Evolutionary conservation across 2,113 vertebrate species (phyloP), one percentile per base, ranked within the genome.

Genomic region (Antechinus flavipes): DNA sequence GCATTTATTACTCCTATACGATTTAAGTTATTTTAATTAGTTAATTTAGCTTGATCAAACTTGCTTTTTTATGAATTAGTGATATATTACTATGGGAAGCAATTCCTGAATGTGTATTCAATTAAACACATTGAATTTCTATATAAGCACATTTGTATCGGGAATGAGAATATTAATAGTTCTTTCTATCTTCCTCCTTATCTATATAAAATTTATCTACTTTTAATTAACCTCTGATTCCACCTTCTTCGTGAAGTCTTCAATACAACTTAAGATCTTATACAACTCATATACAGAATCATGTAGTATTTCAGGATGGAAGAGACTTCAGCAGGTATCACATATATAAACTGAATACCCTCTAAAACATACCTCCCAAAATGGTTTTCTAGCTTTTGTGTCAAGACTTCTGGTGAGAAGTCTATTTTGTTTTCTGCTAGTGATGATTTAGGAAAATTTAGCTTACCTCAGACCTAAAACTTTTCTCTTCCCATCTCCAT

Each of bases 1-100:
- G 46, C 61, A 52, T 52, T 96, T 11, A 12, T 92, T 95, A 55
- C 4, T 35, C 5, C 95, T 19, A 26, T n/a, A 22, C 10, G 58
- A 46, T 93, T 96, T 35, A 95, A 35, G 91, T 49, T 90, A 54
- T 84, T 68, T 16, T 30, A 90, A 24, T 54, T 61, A 52, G 50
- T 8, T 56, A 26, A 61, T 91, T 2, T 53, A 24, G n/a, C 76
- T 56, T 68, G 49, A 92, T 91, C 91, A 90, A 90, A 68, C 92
- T 61, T 30, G 10, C 58, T 4, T 35, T 55, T 92, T 92, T 76
- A 89, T 54, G 61, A 26, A 30, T 91, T 54, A 94, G 92, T 84
- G 84, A 91, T 30, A 91, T 89, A 2, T 91, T 94, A 91, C 50
- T 50, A 58, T 23, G 56, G 93, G 23, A 19, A 90, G 30, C 56